Percentiles rank a stretch among this genome's conserved stretches.
These are phyloP conservation scores for Luidia sarsii DNA, from an alignment of 53 echinoderm and acorn worm genomes.

Conservation along the genomic window DNA sequence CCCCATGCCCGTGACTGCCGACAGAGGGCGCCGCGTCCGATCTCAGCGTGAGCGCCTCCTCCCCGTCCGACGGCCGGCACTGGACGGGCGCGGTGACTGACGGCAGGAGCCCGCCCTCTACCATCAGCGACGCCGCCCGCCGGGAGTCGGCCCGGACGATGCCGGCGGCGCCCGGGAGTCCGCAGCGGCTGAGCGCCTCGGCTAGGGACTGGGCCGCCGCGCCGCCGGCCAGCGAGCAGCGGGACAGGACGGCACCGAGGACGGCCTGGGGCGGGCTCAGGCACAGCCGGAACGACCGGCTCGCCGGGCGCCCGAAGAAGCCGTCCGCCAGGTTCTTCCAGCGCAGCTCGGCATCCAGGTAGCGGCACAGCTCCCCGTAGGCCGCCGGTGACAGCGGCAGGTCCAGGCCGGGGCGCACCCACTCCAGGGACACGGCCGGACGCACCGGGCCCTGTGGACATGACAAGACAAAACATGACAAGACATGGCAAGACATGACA, in stretches of 20 bases:
- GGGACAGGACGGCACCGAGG: not conserved
- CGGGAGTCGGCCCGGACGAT: not conserved
- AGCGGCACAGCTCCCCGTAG: not conserved
- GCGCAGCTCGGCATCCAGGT: not conserved
- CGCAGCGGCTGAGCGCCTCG: not conserved
- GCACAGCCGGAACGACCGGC: not conserved
- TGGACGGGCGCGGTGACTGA: not conserved
- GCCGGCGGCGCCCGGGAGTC: not conserved
- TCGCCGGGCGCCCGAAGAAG: not conserved
- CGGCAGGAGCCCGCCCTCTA: not conserved
- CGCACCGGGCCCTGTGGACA: too few species aligned
- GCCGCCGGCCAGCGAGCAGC: not conserved
- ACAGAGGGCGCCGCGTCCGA: too few species aligned
- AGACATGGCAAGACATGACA: too few species aligned
- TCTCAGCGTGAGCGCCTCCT: too few species aligned
- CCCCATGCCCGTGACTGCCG: too few species aligned
- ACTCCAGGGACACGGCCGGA: too few species aligned
- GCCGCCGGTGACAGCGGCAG: not conserved
- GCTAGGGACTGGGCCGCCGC: not conserved
- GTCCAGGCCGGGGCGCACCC: too few species aligned
- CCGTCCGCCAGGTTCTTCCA: constrained; percentile 1
- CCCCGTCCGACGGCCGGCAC: too few species aligned
- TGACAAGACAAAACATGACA: too few species aligned
- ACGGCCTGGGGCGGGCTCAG: not conserved
- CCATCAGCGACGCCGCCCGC: not conserved